Evolutionary conservation across 2,113 vertebrate genomes (phyloP), one percentile per base, ranked within the genome.

Genomic region (Neolamprologus brichardi): DNA sequence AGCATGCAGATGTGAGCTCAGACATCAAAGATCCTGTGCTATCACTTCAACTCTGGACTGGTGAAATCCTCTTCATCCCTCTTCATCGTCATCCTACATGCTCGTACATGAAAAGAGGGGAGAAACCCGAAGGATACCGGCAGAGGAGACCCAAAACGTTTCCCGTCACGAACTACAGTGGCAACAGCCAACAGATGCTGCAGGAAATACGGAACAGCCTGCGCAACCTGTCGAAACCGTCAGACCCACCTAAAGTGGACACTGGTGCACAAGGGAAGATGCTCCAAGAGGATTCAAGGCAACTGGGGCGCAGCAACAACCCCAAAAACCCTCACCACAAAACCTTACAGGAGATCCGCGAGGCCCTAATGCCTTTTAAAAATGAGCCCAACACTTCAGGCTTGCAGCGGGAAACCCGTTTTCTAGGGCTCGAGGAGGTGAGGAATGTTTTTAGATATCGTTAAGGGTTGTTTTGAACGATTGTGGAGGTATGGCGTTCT

Each of bases 71-170:
- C 85, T 94, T 97, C 92, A 94, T 92, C 92, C 94, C 94, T 67
- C 72, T 85, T 95, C 92, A 93, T 93, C 91, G 87, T 93, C 91
- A 62, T 94, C 89, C 95, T 98, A 97, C 94, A 98, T 98, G 98
- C 96, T 97, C 85, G 96, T 98, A 97, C 97, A 99, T 99, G 98
- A 99, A 97, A 98, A 99, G 98, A 95, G 97, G 95, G 82, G 98
- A 99, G 96, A 99, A 98, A 94, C 97, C 98, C 94, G 99, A 99
- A 96, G 97, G 98, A 96, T 97, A 98, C 96, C 97, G 98, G 96
- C 99, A 99, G 88, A 99, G 99, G 98, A 97, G 99, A 97, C 99
- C 98, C 95, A 99, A 99, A 96, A 99, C 98, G 49, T 99, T 99
- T 95, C 99, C 99, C 87, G 96, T 98, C 91, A 98, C 98, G 96